Evolutionary conservation across 92 coral and sea anemone genomes (phyloP), one percentile per base, ranked within the genome.

Genomic region (Phenganax stokvisi): DNA sequence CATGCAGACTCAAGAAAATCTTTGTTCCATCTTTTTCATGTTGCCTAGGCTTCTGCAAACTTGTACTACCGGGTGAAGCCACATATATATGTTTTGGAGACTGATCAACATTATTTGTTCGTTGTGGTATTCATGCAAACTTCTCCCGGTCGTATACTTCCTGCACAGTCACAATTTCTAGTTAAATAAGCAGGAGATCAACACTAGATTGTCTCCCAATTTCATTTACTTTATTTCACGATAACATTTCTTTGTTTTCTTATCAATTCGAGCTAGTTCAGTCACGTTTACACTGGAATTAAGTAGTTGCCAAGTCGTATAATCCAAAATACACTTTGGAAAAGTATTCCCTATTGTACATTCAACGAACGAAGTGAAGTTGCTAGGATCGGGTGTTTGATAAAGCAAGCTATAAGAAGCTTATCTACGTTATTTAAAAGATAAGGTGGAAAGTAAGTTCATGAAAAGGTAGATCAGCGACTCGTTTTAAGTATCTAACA

Each of bases 271-370:
- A 25, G 60, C 64, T 76, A 59, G 60, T 57, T 69, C 29, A 57
- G 12, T 76, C 69, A 13, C 47, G 81, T 76, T 44, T 37, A 47
- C 70, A 27, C 60, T 31, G 67, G 81, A 57, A 76, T 75, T 75
- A 75, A 29, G 8, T 16, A 59, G 53, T 51, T 30, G 65, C 64
- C 64, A 56, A 12, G 57, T 75, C 16, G 73, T 37, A 37, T 68
- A 30, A 68, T 29, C 73, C 20, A 68, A 68, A 30, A n/a, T 68
- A 68, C 52, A 68, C 73, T 68, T 68, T 68, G 20, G n/a, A 12
- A 68, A 68, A 16, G 53, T 68, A 68, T 30, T 68, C 53, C 53
- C 73, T 68, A 30, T 17, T 68, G 73, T 68, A 68, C 47, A 68
- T 68, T 30, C 17, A 10, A 68, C 73, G 52, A 7, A 31, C 5